Percentiles rank a stretch among this genome's conserved stretches.
phyloP scores from a whole-genome alignment of 2,113 vertebrate genomes.

The Otis tarda region DNA sequence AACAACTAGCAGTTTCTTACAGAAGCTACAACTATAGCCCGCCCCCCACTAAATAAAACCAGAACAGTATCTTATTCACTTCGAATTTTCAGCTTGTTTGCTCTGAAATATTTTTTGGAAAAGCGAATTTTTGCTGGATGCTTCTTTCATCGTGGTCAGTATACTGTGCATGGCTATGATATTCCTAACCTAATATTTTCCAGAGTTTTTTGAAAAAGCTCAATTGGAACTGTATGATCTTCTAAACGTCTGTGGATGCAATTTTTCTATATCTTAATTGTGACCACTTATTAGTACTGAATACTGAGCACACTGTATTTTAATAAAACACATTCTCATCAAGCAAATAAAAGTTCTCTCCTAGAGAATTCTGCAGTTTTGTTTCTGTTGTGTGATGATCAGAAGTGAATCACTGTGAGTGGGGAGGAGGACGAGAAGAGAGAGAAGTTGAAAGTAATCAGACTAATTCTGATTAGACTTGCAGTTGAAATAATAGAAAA shows the following conservation, averaged over 20 bases:
- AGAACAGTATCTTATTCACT: background rate
- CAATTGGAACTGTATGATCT: fast-evolving
- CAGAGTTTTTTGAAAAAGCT: background rate
- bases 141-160: background rate
- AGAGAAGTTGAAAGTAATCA: background rate
- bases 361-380: background rate
- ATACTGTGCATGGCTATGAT: background rate
- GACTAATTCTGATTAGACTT: background rate
- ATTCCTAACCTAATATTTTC: background rate
- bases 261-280: background rate
- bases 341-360: background rate
- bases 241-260: background rate
- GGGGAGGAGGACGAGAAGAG: background rate
- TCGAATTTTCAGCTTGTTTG: background rate
- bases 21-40: no score
- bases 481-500: background rate
- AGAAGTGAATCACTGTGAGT: background rate
- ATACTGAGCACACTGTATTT: background rate
- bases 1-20: no score
- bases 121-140: background rate
- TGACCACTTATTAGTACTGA: background rate
- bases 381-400: background rate
- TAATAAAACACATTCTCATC: background rate
- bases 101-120: background rate
- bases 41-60: no score